These are phyloP conservation scores for Lepus oiostolus DNA, from an alignment of 2,797 vertebrate species.

Conservation along the genomic window DNA sequence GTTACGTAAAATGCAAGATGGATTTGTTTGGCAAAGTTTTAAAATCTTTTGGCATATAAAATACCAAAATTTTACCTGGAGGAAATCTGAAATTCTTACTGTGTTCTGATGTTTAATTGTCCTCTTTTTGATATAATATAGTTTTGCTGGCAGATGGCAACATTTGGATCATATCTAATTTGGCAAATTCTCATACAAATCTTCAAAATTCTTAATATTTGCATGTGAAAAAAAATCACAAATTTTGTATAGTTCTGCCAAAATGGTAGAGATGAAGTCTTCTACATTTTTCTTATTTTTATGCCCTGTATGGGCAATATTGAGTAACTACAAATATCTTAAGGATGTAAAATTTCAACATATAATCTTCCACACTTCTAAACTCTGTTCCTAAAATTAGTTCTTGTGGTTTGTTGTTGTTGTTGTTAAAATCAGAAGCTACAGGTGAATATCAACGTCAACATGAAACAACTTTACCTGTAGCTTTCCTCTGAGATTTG, in stretches of 20 bases:
- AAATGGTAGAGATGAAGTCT: background rate
- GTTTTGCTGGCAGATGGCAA: constrained; percentile 80
- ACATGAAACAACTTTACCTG: background rate
- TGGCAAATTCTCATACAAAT: constrained; percentile 76
- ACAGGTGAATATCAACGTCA: background rate
- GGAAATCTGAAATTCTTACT: constrained; percentile 62
- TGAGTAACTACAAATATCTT: background rate
- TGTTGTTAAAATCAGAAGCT: background rate
- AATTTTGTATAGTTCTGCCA: constrained; percentile 56
- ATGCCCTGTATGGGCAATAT: background rate
- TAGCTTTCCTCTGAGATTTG: background rate
- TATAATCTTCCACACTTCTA: background rate
- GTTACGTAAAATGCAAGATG: constrained; percentile 76
- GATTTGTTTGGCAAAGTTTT: constrained; percentile 71
- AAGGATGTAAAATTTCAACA: background rate
- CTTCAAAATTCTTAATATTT: constrained; percentile 73
- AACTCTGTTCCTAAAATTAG: background rate
- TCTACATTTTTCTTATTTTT: constrained; percentile 40
- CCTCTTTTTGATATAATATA: constrained; percentile 62
- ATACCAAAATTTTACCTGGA: constrained; percentile 79
- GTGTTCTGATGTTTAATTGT: constrained; percentile 75
- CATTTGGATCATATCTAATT: constrained; percentile 72
- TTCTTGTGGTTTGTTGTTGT: background rate
- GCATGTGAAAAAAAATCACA: constrained; percentile 21
- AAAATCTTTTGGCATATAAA: constrained; percentile 74